Conservation (phyloP, 1,140 invertebrate genomes). For the Trachelipus rathkii region DNA sequence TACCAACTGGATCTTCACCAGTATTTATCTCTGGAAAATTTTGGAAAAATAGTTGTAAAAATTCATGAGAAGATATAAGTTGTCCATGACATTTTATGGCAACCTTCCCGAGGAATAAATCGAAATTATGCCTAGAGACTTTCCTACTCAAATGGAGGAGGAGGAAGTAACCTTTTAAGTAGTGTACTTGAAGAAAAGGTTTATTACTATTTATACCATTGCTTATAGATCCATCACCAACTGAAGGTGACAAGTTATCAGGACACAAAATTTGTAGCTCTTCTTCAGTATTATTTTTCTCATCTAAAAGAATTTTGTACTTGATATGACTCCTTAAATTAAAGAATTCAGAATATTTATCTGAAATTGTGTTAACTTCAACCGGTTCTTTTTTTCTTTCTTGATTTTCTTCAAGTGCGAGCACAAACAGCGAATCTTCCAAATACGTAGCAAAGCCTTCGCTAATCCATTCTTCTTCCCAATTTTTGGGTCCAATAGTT, state of each 20-base stretch:
- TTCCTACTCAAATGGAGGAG: slow-evolving; percentile 48
- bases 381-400: background rate
- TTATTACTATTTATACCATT: slow-evolving; percentile 55
- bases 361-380: background rate
- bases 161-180: slow-evolving; percentile 54
- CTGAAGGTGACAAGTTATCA: slow-evolving; percentile 24
- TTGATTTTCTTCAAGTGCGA: background rate
- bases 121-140: slow-evolving; percentile 49
- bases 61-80: slow-evolving; percentile 49
- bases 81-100: slow-evolving; percentile 42
- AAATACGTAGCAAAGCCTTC: slow-evolving; percentile 54
- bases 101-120: slow-evolving; percentile 49
- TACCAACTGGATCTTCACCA: background rate
- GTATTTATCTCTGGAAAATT: slow-evolving; percentile 40
- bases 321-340: slow-evolving; percentile 48
- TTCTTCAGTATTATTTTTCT: slow-evolving; percentile 49
- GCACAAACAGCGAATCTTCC: slow-evolving; percentile 48
- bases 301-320: slow-evolving; percentile 48
- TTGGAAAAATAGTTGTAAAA: slow-evolving; percentile 45
- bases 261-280: slow-evolving; percentile 49
- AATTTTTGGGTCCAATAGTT: slow-evolving; percentile 52
- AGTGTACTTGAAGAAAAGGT: slow-evolving; percentile 54
- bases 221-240: slow-evolving; percentile 47
- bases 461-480: slow-evolving; percentile 56
- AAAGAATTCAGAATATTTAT: slow-evolving; percentile 34